A percentile compares a stretch with the other conserved stretches of the same genome.
Conservation (phyloP, 2,888 invertebrate species). For the Seladonia tumulorum region DNA sequence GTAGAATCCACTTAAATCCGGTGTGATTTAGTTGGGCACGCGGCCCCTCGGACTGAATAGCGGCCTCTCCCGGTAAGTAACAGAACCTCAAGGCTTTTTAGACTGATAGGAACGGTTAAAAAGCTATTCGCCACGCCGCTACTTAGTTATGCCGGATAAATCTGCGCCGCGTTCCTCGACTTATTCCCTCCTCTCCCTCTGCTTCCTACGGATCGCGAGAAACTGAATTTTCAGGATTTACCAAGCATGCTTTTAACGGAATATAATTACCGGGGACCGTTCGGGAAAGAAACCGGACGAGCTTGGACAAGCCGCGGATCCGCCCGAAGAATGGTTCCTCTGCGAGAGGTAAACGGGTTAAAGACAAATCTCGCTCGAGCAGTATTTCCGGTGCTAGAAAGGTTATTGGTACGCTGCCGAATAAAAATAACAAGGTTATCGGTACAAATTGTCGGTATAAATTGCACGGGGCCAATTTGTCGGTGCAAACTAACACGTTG, state of each 20-base stretch:
- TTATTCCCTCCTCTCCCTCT: not conserved
- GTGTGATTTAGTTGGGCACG: slow-evolving; percentile 81
- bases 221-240: slow-evolving; percentile 38
- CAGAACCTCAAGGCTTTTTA: slow-evolving; percentile 76
- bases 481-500: too few relatives aligned
- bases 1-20: slow-evolving; percentile 83
- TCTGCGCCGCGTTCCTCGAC: not conserved
- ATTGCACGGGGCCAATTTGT: too few relatives aligned
- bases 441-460: too few relatives aligned
- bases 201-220: slow-evolving; percentile 3
- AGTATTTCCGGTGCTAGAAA: not conserved
- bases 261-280: slow-evolving; percentile 17
- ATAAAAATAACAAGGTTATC: too few relatives aligned
- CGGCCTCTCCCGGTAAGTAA: slow-evolving; percentile 69
- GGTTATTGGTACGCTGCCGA: too few relatives aligned
- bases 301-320: not conserved
- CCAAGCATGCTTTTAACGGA: slow-evolving; percentile 31
- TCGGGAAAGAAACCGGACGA: not conserved
- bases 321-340: not conserved
- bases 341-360: not conserved
- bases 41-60: slow-evolving; percentile 64
- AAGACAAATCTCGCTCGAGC: not conserved
- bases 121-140: slow-evolving; percentile 67
- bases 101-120: slow-evolving; percentile 79
- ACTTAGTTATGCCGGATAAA: slow-evolving; percentile 55